Conservation (phyloP, 1,140 invertebrate genomes). For the Lepidurus apus region DNA sequence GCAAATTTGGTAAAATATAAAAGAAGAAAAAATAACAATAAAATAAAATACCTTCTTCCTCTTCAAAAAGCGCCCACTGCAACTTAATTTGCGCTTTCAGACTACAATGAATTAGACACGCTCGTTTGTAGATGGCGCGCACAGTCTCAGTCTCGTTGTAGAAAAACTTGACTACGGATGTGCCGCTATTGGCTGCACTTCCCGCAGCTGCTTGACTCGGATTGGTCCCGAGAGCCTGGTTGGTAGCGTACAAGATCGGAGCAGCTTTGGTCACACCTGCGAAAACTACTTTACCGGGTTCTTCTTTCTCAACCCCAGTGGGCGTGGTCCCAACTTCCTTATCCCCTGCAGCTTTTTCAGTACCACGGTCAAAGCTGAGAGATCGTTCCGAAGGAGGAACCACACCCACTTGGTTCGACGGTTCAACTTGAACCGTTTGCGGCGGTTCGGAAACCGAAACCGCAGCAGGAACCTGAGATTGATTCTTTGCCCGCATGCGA, state of each 20-base stretch:
- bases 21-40: too few species aligned
- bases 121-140: slow-evolving; percentile 78
- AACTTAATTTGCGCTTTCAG: slow-evolving; percentile 88
- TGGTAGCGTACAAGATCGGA: slow-evolving; percentile 3
- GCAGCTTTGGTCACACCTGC: slow-evolving; percentile 27
- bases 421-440: background rate
- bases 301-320: slow-evolving; percentile 1
- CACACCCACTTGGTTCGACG: background rate
- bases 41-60: slow-evolving; percentile 58
- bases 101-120: slow-evolving; percentile 85
- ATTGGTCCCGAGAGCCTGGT: background rate
- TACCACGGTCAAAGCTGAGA: background rate
- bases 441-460: background rate
- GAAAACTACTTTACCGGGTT: slow-evolving; percentile 24
- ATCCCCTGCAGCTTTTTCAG: background rate
- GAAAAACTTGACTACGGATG: background rate
- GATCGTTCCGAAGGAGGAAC: background rate
- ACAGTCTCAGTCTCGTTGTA: slow-evolving; percentile 43
- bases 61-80: slow-evolving; percentile 93
- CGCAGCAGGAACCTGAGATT: background rate
- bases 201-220: background rate
- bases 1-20: background rate
- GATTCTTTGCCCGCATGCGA: slow-evolving; percentile 56
- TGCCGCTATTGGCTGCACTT: background rate
- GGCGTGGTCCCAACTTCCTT: background rate